phyloP scores from a whole-genome alignment of 2,797 vertebrate species.

The Glyptemys insculpta region DNA sequence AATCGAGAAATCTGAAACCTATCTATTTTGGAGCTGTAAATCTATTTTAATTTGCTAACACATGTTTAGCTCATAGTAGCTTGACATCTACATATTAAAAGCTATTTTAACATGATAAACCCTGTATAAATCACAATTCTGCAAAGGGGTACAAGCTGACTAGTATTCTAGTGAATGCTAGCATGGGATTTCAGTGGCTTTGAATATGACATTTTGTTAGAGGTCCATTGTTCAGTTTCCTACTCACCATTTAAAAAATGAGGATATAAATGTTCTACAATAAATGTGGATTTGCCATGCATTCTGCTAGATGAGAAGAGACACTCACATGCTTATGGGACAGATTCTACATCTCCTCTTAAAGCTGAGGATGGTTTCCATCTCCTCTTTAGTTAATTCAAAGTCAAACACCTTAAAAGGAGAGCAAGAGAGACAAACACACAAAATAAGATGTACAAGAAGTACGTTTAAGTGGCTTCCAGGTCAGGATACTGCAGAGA shows the following conservation, averaged over 20 bases:
- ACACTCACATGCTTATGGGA: background rate
- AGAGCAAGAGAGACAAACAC: background rate
- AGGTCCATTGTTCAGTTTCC: background rate
- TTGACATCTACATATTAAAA: background rate
- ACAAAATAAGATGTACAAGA: background rate
- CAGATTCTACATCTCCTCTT: constrained; percentile 24
- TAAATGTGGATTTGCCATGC: background rate
- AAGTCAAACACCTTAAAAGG: constrained; percentile 61
- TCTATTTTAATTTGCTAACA: background rate
- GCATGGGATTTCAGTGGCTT: background rate
- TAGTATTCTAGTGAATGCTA: background rate
- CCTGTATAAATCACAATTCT: background rate
- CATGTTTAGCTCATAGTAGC: background rate
- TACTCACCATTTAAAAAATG: background rate
- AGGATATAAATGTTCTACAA: background rate
- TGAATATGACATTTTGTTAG: background rate
- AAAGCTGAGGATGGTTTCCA: constrained; percentile 36
- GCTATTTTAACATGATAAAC: background rate
- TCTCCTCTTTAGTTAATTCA: constrained; percentile 45
- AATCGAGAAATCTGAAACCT: background rate
- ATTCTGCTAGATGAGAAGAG: background rate
- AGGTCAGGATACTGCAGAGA: background rate
- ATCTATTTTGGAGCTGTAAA: background rate
- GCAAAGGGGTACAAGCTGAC: background rate
- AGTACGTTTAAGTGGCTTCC: background rate